Evolutionary conservation across 2,113 vertebrate genomes (phyloP).

Genomic region (Ranitomeya variabilis): DNA sequence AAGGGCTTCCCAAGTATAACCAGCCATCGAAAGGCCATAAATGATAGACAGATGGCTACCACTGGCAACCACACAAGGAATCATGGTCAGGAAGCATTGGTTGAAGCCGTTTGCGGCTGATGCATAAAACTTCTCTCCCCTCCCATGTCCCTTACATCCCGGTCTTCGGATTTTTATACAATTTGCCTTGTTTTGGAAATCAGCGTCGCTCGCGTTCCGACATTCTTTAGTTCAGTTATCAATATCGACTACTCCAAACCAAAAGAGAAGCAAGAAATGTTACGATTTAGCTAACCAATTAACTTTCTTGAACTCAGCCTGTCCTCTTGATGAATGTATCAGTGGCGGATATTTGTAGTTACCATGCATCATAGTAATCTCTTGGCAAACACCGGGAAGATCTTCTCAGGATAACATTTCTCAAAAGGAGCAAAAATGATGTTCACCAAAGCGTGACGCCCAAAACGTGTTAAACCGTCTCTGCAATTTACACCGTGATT

Average conservation of each 20-base stretch:
- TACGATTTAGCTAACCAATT: constrained; percentile 40
- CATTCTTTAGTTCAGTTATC: constrained; percentile 13
- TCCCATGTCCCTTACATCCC: background rate
- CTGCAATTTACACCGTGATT: constrained; percentile 1
- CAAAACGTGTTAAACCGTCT: constrained; percentile 23
- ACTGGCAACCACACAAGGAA: too few relatives aligned
- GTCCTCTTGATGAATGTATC: constrained; percentile 42
- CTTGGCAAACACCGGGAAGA: constrained; percentile 27
- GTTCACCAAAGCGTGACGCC: background rate
- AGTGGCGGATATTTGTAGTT: constrained; percentile 13
- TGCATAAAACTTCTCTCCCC: too few relatives aligned
- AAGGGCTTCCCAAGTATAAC: too few relatives aligned
- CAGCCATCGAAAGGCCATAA: too few relatives aligned
- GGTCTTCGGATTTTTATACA: background rate
- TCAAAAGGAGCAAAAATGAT: constrained; percentile 37
- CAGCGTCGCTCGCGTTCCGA: background rate
- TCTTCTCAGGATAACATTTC: constrained; percentile 35
- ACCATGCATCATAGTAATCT: constrained; percentile 36
- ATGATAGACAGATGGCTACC: too few relatives aligned
- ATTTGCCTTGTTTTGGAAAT: background rate
- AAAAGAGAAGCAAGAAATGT: constrained; percentile 3
- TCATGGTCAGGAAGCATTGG: too few relatives aligned
- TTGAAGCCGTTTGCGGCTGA: too few relatives aligned
- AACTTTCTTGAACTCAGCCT: constrained; percentile 36
- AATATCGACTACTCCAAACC: background rate